Conservation (phyloP, 1,140 invertebrate genomes). For the Mercenaria mercenaria region DNA sequence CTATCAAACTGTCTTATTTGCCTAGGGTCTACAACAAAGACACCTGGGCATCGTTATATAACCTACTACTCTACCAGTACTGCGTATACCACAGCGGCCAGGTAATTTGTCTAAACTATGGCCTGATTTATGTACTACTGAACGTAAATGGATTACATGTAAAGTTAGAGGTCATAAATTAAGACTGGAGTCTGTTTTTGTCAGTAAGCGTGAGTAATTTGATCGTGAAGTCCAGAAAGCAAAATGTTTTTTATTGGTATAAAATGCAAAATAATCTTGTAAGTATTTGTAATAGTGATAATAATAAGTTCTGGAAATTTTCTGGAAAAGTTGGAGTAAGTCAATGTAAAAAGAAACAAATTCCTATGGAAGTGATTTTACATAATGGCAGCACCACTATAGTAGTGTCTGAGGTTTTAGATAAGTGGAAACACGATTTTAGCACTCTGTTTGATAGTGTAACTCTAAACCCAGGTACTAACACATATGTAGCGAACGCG, state of each 20-base stretch:
- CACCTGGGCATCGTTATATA: too few relatives aligned
- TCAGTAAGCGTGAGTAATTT: neutral
- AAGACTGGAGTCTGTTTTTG: neutral
- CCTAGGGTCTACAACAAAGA: too few relatives aligned
- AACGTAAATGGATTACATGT: neutral
- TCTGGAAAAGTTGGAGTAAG: neutral
- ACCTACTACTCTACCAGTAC: too few relatives aligned
- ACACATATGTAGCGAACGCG: too few relatives aligned
- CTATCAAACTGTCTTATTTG: too few relatives aligned
- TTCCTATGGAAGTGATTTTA: conserved; percentile 16
- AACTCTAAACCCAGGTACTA: neutral
- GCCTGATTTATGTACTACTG: neutral
- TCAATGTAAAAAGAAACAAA: neutral
- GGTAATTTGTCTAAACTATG: neutral
- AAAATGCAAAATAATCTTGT: neutral
- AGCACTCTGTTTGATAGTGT: neutral
- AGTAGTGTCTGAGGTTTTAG: too few relatives aligned
- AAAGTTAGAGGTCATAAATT: neutral
- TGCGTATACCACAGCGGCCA: too few relatives aligned
- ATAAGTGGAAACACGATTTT: too few relatives aligned
- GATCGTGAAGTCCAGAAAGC: conserved; percentile 12
- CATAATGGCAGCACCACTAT: too few relatives aligned
- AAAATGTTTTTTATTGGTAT: conserved; percentile 2
- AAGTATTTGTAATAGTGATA: neutral
- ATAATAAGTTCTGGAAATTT: too few relatives aligned